phyloP scores from a whole-genome alignment of 2,113 vertebrate species.

The Erinaceus europaeus region DNA sequence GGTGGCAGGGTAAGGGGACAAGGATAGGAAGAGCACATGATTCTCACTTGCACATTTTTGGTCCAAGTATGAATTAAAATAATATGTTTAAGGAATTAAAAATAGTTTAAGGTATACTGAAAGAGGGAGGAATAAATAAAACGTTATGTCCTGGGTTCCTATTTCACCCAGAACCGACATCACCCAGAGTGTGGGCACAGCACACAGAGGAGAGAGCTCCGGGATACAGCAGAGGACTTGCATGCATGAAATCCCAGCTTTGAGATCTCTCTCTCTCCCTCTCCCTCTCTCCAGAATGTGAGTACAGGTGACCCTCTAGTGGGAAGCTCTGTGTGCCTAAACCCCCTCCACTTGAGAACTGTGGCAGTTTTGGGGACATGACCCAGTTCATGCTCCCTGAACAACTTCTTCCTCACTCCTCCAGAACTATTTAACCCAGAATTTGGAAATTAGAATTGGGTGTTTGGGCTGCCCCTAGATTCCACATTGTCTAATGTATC shows the following conservation, averaged over 20 bases:
- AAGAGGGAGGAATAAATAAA: too few species aligned
- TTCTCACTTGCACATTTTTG: neutral
- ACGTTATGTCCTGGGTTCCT: neutral
- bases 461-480: neutral
- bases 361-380: neutral
- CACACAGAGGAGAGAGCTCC: neutral
- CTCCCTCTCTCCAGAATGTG: neutral
- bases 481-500: neutral
- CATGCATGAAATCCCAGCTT: neutral
- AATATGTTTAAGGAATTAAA: neutral
- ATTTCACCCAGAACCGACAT: too few species aligned
- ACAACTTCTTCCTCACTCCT: neutral
- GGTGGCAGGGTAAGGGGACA: neutral
- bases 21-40: neutral
- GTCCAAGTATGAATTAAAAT: neutral
- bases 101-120: too few species aligned
- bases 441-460: neutral
- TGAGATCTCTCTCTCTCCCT: neutral
- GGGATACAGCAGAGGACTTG: neutral
- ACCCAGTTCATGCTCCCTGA: neutral
- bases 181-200: too few species aligned
- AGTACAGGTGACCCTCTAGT: too few species aligned
- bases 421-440: neutral
- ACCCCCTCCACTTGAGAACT: neutral
- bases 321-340: neutral